Conservation (phyloP, 2,113 vertebrate genomes). For the Mobula birostris region DNA sequence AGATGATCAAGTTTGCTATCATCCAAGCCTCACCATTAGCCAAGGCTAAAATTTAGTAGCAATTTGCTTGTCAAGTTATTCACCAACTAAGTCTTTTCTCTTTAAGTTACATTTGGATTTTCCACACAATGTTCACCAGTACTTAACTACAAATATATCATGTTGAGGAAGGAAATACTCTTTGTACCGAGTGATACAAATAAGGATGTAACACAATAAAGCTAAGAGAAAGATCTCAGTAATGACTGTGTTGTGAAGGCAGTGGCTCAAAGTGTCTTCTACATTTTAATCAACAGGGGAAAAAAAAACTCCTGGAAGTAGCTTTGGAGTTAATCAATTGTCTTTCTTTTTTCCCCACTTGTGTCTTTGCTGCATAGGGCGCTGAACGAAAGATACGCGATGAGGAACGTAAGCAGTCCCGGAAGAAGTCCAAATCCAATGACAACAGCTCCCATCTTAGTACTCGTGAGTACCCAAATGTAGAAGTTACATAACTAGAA, state of each 20-base stretch:
- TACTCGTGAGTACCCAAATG: constrained; percentile 66
- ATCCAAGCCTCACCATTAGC: neutral
- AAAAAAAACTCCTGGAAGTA: neutral
- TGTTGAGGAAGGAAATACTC: neutral
- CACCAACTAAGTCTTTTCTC: neutral
- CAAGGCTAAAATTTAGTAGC: neutral
- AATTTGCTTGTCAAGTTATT: neutral
- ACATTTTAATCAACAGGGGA: neutral
- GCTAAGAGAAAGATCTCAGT: neutral
- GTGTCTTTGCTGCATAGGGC: constrained; percentile 53
- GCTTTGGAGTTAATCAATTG: neutral
- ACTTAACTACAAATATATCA: neutral
- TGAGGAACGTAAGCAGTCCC: constrained; percentile 94
- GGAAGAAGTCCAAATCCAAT: constrained; percentile 86
- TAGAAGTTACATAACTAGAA: neutral
- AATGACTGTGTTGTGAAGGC: neutral
- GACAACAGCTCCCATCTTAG: constrained; percentile 62
- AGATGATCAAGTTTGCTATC: neutral
- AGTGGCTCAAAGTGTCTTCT: neutral
- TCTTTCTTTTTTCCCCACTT: neutral
- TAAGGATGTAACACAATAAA: neutral
- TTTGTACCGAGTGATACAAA: neutral
- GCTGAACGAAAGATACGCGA: constrained; percentile 97
- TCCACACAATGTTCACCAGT: neutral
- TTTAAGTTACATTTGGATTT: neutral